Base-by-base conservation (phyloP, 2,888 invertebrate species). In the Himalopsyche japonica region DNA sequence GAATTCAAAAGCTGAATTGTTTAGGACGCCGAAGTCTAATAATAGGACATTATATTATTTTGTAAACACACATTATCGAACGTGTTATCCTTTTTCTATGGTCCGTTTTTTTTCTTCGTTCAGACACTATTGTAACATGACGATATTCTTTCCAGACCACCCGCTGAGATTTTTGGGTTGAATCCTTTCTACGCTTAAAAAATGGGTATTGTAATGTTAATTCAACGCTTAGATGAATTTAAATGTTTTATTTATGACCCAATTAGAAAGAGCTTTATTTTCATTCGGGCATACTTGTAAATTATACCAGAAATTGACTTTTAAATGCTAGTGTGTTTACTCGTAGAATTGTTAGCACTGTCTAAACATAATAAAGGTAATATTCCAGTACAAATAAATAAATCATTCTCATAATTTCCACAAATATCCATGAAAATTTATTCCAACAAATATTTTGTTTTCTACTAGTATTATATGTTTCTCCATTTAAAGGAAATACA, bases 11-110 rank as follows among this genome's bases (percentile, higher is more conserved):
- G 15, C 30, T 70, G 70, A 70, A 70, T 70, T 70, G 70, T 27
- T 70, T 27, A 70, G 70, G 70, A 70, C 27, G 30, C 70, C 30
- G 3, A 27, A 70, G 70, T 27, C 27, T 82, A 83, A 84, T 86
- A 83, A 84, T 83, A 57, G 79, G 37, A 83, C 84, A 86, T 83
- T 79, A 86, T 82, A 81, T 82, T 80, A 70, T 70, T 70, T 70
- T 80, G 64, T 84, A 85, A 87, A 87, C 83, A 85, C 82, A 76
- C 80, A 86, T 85, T 84, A 84, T 87, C 87, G 84, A 86, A 85
- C 83, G 85, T 85, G 77, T 79, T 80, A 37, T 81, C 79, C 78
- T 85, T 79, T 81, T 78, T 79, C 43, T 78, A 24, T 37, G 82
- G 49, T 81, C 27, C 48, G 27, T 49, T 27, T 27, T 82, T 82